Percentiles rank a stretch among this genome's conserved stretches.
Evolutionary conservation across 2,888 invertebrate genomes (phyloP).

Genomic region (Belgica antarctica): DNA sequence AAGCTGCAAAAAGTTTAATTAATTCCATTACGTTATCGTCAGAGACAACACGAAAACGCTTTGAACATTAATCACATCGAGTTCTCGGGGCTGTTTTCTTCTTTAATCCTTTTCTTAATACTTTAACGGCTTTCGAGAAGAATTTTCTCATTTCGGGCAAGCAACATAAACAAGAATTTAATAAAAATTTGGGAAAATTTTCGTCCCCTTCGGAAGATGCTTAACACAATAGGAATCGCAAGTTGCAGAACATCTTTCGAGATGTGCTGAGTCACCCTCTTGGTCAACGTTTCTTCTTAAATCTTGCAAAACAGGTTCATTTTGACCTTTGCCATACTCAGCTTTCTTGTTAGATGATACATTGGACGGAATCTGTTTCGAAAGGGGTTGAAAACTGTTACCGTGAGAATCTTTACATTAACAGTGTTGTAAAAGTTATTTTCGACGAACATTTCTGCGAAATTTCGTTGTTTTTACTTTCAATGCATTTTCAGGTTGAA

Average conservation of each 20-base stretch:
- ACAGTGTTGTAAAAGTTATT: not conserved
- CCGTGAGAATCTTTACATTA: constrained; percentile 35
- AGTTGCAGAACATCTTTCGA: constrained; percentile 15
- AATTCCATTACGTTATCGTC: constrained; percentile 29
- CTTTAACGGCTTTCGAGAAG: constrained; percentile 14
- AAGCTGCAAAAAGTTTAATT: not conserved
- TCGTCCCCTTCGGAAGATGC: not conserved
- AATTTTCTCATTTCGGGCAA: not conserved
- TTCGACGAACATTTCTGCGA: constrained; percentile 12
- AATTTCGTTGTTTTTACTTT: not conserved
- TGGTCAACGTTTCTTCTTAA: not conserved
- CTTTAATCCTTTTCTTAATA: constrained; percentile 16
- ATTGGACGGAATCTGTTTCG: constrained; percentile 4
- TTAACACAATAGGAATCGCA: constrained; percentile 14
- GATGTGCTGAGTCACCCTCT: constrained; percentile 22
- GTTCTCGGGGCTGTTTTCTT: not conserved
- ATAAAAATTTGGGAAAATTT: constrained; percentile 18
- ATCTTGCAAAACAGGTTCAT: constrained; percentile 33
- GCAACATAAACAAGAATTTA: constrained; percentile 27
- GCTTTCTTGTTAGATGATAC: not conserved
- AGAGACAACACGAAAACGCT: constrained; percentile 9
- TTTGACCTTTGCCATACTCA: constrained; percentile 34
- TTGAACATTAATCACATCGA: constrained; percentile 31
- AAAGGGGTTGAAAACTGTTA: constrained; percentile 11
- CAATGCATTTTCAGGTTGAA: not conserved